Evolutionary conservation across 2,888 invertebrate genomes (phyloP), one percentile per base, ranked within the genome.

Genomic region (Cataglyphis cursor): DNA sequence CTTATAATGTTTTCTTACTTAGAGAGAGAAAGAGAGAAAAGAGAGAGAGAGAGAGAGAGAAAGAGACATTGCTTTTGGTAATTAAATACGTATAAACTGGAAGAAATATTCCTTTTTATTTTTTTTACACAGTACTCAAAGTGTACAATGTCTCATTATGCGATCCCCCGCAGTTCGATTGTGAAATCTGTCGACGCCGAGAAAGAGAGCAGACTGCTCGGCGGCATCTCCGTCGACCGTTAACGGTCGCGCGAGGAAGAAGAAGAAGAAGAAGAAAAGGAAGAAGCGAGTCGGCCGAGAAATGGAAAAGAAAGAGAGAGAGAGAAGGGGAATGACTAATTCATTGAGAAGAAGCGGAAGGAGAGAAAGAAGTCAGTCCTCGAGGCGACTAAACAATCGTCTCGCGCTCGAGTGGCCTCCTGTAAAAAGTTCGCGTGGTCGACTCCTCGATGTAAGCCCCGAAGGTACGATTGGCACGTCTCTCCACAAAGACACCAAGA

Each of bases 331-430:
- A 61, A 72, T 68, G 78, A 21, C 61, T 48, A 28, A 41, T 68
- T 88, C 81, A 82, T 81, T 44, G 87, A 51, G 51, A 85, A 84
- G 87, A 87, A 82, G 86, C 86, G 76, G 62, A 31, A 82, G 54
- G 68, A 73, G 83, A 83, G 82, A 89, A 86, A 90, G 91, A 92
- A 92, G 92, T 91, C 90, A 91, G 86, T 87, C 85, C 92, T 93
- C 91, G 86, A 93, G 92, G 91, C 92, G 92, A 93, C 92, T 91
- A 92, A 94, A 93, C 93, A 93, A 93, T 94, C 92, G 88, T 84
- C 84, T 85, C 87, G 87, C 88, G 90, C 91, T 93, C 91, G 92
- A 93, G 92, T 93, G 91, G 91, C 85, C 90, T 82, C 74, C 83
- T 82, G 76, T 75, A 83, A 85, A 86, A 51, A 51, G 51, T 81